Evolutionary conservation across 2,113 vertebrate genomes (phyloP), one percentile per base, ranked within the genome.

Genomic region (Empidonax alnorum): DNA sequence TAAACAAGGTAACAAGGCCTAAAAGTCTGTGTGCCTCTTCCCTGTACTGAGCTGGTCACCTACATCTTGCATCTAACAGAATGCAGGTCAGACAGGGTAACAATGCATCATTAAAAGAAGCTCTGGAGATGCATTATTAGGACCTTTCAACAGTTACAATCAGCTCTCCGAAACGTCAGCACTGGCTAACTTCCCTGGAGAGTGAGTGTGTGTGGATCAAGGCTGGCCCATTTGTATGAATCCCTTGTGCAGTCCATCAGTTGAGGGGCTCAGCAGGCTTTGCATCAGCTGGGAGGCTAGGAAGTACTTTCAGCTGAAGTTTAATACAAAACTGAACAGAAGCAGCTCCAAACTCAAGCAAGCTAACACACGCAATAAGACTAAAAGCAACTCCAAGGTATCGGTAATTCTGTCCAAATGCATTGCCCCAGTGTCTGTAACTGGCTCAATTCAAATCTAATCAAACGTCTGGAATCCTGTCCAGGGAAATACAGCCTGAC

Each of bases 331-430:
- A 44, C 22, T 35, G 44, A 53, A 33, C 59, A 71, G 67, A 81
- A 41, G 28, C 42, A 58, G 53, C 68, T 37, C 11, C 73, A 81
- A 87, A 72, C 31, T 21, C 61, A 39, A 65, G 63, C 67, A 47
- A 62, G 53, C 5, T 9, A 61, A 59, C 28, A 30, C 19, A 0
- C 0, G 6, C 12, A 12, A 0, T 8, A 30, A 37, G 42, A 33
- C 35, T 20, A n/a, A 67, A 53, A 78, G 10, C 20, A 49, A 1
- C 62, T 28, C 31, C 0, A 0, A 0, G 10, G 3, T 37, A 42
- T 6, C 1, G 0, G 12, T 35, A 50, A 10, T 47, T 33, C 72
- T 10, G 3, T 9, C 67, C n/a, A 20, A 89, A 59, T 0, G 10
- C 4, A 4, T 12, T 27, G 49, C 53, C 58, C 62, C 41, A 47